phyloP scores from a whole-genome alignment of 1,140 invertebrate genomes.

The Lanistes nyassanus region DNA sequence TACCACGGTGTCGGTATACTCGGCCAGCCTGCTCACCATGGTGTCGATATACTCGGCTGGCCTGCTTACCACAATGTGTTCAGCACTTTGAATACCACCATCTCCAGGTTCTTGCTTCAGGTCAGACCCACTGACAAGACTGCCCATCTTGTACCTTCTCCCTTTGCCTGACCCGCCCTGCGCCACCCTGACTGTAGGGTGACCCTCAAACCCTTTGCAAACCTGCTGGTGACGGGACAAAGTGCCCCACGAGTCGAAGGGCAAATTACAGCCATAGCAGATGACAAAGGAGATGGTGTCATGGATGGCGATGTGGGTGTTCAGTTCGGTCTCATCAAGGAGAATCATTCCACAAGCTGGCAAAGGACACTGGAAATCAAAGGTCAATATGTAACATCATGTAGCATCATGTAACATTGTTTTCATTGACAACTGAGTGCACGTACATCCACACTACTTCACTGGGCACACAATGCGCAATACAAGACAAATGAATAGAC shows the following conservation, averaged over 20 bases:
- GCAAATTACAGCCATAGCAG: neutral
- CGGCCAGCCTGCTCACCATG: too few relatives aligned
- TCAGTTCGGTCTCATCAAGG: slow-evolving; percentile 8
- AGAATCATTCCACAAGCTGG: slow-evolving; percentile 6
- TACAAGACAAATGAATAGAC: too few relatives aligned
- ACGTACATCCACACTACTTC: too few relatives aligned
- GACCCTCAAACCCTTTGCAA: neutral
- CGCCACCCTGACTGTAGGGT: neutral
- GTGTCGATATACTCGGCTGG: too few relatives aligned
- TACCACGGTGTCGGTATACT: too few relatives aligned
- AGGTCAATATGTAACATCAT: too few relatives aligned
- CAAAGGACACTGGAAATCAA: slow-evolving; percentile 15
- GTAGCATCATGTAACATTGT: too few relatives aligned
- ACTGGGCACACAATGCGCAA: too few relatives aligned
- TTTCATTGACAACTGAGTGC: too few relatives aligned
- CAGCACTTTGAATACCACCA: too few relatives aligned
- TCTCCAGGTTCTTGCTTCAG: neutral
- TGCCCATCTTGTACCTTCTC: neutral
- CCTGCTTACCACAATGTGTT: too few relatives aligned
- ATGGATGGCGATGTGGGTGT: slow-evolving; percentile 3
- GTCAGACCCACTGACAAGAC: neutral
- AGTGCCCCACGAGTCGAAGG: neutral
- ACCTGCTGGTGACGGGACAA: neutral
- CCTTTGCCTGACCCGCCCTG: neutral
- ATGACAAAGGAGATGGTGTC: neutral